Conservation (phyloP, 2,113 vertebrate species). For the Pachycephala philippinensis region DNA sequence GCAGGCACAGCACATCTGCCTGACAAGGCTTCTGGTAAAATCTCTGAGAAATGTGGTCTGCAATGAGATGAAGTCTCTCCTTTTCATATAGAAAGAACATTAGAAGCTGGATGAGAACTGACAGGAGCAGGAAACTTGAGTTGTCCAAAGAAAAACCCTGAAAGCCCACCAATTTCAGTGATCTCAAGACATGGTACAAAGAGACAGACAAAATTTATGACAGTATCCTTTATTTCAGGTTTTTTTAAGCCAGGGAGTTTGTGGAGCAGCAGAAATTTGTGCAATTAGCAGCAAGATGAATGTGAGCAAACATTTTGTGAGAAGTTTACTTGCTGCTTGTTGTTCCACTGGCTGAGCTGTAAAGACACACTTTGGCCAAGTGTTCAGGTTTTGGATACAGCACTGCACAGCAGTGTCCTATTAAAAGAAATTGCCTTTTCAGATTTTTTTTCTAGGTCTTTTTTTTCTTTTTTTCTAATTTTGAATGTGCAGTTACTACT, state of each 20-base stretch:
- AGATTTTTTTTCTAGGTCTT: neutral
- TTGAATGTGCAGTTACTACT: neutral
- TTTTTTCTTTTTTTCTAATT: neutral
- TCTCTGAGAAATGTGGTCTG: neutral
- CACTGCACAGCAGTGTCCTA: neutral
- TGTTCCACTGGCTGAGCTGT: neutral
- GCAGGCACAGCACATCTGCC: neutral
- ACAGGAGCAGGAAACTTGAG: neutral
- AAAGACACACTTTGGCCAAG: neutral
- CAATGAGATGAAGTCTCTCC: neutral
- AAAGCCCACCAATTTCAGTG: neutral
- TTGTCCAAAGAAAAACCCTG: fast-evolving
- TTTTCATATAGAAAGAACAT: neutral
- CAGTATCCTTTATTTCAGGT: neutral
- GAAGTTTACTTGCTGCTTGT: neutral
- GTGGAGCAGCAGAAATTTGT: neutral
- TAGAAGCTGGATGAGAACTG: neutral
- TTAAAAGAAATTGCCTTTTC: neutral
- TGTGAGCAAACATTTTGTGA: neutral
- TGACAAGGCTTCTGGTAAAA: neutral
- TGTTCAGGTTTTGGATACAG: neutral
- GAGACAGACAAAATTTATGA: neutral
- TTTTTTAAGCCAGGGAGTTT: neutral
- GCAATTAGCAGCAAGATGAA: neutral
- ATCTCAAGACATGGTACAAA: neutral